These are phyloP conservation scores for Ianthella basta DNA, from an alignment of 37 sponge, comb jelly and placozoan species.

Conservation along the genomic window DNA sequence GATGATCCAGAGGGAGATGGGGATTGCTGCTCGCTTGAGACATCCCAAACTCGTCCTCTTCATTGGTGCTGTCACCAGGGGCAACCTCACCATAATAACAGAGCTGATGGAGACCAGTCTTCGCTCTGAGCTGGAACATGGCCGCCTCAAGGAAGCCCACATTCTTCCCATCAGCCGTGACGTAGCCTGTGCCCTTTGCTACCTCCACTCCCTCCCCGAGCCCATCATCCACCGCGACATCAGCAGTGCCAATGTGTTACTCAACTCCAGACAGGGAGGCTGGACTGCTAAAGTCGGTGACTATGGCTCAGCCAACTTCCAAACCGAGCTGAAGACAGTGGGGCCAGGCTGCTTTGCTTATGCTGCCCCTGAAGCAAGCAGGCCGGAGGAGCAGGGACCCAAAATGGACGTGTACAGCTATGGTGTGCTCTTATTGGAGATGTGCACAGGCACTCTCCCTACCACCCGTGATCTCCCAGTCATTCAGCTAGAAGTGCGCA, in stretches of 20 bases:
- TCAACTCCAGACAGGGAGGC: conserved; percentile 31
- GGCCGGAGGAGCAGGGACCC: conserved; percentile 43
- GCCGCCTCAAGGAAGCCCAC: conserved; percentile 39
- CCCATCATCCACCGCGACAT: conserved; percentile 83
- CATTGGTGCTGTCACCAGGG: conserved; percentile 52
- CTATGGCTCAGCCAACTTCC: conserved; percentile 69
- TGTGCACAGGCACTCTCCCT: conserved; percentile 45
- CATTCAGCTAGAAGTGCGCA: background rate
- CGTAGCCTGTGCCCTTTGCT: conserved; percentile 63
- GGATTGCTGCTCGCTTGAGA: conserved; percentile 46
- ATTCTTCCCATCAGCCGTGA: conserved; percentile 37
- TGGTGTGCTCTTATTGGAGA: conserved; percentile 67
- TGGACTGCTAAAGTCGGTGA: conserved; percentile 80
- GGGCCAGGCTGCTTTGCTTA: conserved; percentile 56
- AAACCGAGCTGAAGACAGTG: conserved; percentile 26
- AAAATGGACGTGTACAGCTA: conserved; percentile 78
- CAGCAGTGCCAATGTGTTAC: conserved; percentile 72
- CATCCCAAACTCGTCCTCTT: conserved; percentile 81
- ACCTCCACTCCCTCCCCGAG: conserved; percentile 66
- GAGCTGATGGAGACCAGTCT: conserved; percentile 76
- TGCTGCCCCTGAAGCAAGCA: conserved; percentile 64
- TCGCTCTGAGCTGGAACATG: conserved; percentile 45
- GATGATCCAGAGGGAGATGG: conserved; percentile 61
- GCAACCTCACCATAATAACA: conserved; percentile 45
- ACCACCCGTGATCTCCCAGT: background rate